Percentiles rank a stretch among this genome's conserved stretches.
Evolutionary conservation across 2,797 vertebrate genomes (phyloP).

Genomic region (Phyllotis vaccarum): DNA sequence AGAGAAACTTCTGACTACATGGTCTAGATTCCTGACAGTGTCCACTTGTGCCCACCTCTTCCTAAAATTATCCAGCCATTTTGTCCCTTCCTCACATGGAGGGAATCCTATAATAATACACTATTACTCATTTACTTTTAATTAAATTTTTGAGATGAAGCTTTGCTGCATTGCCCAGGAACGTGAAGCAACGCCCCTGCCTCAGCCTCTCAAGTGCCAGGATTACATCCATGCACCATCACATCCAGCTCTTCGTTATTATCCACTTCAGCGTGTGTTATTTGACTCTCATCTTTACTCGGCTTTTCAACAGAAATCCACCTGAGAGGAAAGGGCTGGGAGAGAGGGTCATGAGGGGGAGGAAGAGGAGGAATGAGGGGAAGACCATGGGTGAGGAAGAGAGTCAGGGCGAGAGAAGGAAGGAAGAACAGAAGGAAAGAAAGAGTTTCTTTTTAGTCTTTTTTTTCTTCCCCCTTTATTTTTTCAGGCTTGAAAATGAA

Average conservation of each 20-base stretch:
- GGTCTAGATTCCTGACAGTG: not conserved
- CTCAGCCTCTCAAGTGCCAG: not conserved
- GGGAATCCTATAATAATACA: not conserved
- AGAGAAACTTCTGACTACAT: too few relatives aligned
- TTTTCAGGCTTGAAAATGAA: not conserved
- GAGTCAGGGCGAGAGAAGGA: too few relatives aligned
- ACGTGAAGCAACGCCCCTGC: not conserved
- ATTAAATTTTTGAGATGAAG: not conserved
- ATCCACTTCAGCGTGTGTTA: not conserved
- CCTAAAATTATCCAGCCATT: not conserved
- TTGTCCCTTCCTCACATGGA: not conserved
- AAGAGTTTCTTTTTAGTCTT: not conserved
- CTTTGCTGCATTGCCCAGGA: not conserved
- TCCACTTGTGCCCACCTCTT: not conserved
- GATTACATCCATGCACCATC: not conserved
- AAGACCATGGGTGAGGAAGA: not conserved
- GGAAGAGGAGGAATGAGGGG: not conserved
- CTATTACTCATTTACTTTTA: not conserved
- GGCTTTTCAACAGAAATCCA: not conserved
- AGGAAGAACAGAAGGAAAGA: not conserved
- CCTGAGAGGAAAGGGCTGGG: not conserved
- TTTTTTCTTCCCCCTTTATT: not conserved
- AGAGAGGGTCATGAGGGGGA: too few relatives aligned
- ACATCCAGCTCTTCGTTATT: too few relatives aligned
- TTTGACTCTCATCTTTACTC: not conserved